Conservation (phyloP, 2,888 invertebrate species). For the Chloroclystis v-ata region DNA sequence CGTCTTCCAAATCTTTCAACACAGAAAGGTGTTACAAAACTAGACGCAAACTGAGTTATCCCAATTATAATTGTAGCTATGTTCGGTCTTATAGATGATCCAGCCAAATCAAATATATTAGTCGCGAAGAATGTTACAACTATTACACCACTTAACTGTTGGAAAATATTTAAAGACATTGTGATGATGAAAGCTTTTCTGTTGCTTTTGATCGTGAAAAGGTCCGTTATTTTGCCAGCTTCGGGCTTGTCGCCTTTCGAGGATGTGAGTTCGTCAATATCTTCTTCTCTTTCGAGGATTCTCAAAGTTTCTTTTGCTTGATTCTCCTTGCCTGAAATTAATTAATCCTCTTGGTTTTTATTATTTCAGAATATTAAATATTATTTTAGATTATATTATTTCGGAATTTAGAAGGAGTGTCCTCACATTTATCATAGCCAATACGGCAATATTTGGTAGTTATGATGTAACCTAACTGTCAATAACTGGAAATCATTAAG, state of each 20-base stretch:
- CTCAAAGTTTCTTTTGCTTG: conserved; percentile 34
- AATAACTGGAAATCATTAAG: too few relatives aligned
- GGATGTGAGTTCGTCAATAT: conserved; percentile 33
- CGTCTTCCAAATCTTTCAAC: conserved; percentile 48
- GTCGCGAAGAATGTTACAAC: conserved; percentile 42
- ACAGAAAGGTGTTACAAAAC: conserved; percentile 40
- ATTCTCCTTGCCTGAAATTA: conserved; percentile 39
- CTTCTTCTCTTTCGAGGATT: conserved; percentile 41
- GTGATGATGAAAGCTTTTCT: conserved; percentile 44
- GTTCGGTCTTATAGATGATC: conserved; percentile 38
- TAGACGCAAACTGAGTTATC: conserved; percentile 39
- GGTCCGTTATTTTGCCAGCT: conserved; percentile 35
- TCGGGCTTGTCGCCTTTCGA: conserved; percentile 25
- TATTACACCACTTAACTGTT: conserved; percentile 44
- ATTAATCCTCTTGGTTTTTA: too few relatives aligned
- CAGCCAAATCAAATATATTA: conserved; percentile 44
- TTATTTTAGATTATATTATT: too few relatives aligned
- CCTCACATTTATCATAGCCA: too few relatives aligned
- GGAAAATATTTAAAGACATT: conserved; percentile 35
- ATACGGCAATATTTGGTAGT: too few relatives aligned
- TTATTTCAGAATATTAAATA: too few relatives aligned
- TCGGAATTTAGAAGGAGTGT: too few relatives aligned
- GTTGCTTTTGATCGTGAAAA: conserved; percentile 41
- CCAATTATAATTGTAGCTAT: conserved; percentile 49
- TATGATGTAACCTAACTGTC: too few relatives aligned